Evolutionary conservation across 2,888 invertebrate genomes (phyloP).

Genomic region (Orthosia gothica): DNA sequence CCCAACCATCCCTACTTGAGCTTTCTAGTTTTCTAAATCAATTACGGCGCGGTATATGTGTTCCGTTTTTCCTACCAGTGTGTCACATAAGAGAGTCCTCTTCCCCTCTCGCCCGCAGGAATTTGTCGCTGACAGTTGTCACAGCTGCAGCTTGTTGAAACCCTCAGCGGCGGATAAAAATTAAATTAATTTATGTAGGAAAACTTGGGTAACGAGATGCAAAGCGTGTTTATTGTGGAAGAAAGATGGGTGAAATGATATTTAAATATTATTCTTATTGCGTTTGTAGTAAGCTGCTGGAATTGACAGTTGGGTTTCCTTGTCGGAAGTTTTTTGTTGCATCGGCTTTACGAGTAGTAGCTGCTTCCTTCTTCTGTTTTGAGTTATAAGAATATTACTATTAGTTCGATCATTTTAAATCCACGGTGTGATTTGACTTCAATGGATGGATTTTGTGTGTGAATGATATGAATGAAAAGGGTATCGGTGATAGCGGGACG

Average conservation of each 20-base stretch:
- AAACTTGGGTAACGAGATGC: constrained; percentile 66
- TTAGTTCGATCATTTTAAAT: too few species aligned
- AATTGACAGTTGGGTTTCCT: not conserved
- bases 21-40: too few species aligned
- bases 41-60: not conserved
- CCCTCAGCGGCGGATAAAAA: constrained; percentile 71
- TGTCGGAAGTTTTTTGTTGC: not conserved
- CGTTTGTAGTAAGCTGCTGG: not conserved
- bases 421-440: too few species aligned
- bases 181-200: constrained; percentile 74
- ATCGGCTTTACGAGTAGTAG: not conserved
- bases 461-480: too few species aligned
- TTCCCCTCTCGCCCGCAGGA: constrained; percentile 65
- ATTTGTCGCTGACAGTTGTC: constrained; percentile 76
- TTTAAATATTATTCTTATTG: constrained; percentile 30
- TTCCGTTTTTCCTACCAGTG: constrained; percentile 13
- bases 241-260: constrained; percentile 29
- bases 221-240: constrained; percentile 63
- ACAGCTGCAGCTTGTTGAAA: constrained; percentile 69
- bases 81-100: constrained; percentile 57
- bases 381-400: too few species aligned
- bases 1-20: too few species aligned
- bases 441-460: too few species aligned
- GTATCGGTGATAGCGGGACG: too few species aligned
- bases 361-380: too few species aligned